Base-by-base conservation (phyloP, 2,888 invertebrate genomes). In the Mystacides longicornis region DNA sequence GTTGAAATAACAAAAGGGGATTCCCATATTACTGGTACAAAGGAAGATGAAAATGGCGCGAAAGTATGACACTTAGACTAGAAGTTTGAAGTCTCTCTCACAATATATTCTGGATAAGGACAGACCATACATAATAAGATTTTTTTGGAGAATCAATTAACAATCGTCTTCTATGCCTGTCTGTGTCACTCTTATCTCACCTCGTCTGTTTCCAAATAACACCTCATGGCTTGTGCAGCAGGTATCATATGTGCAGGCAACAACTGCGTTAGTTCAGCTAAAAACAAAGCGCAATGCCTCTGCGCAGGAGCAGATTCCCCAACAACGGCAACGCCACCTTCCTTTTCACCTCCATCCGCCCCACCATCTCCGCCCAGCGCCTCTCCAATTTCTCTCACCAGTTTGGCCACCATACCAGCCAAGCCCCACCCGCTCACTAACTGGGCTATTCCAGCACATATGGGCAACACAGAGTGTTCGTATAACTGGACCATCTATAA, bases 331-430 rank as follows among this genome's bases (percentile, higher is more conserved):
- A 72, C 75, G 22, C 71, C 73, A 42, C 71, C 71, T 48, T 80
- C 80, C 47, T 77, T 76, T 3, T 79, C 51, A 76, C 76, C 7
- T 74, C 75, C 2, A 75, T 65, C 4, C 68, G 77, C 64, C 68
- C 77, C 64, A 87, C 81, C 58, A 83, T 82, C 67, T 84, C 83
- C 1, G 82, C 84, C 61, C 64, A 89, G 82, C 56, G 84, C 82
- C 67, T 86, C 83, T 1, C 83, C 84, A 59, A 91, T 82, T 72
- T 88, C 87, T 51, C 80, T 75, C 5, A 89, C 81, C 67, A 92
- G 80, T 68, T 88, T 86, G 59, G 82, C 81, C 37, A 90, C 80
- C 64, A 91, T 79, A 52, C 83, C 81, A 57, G 81, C 82, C 61
- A 85, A 81, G 11, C 80, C 80, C 69, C 82, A 86, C 49, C 83